A percentile compares a stretch with the other conserved stretches of the same genome.
Evolutionary conservation across 2,113 vertebrate species (phyloP).

Genomic region (Ptychochromis oligacanthus): DNA sequence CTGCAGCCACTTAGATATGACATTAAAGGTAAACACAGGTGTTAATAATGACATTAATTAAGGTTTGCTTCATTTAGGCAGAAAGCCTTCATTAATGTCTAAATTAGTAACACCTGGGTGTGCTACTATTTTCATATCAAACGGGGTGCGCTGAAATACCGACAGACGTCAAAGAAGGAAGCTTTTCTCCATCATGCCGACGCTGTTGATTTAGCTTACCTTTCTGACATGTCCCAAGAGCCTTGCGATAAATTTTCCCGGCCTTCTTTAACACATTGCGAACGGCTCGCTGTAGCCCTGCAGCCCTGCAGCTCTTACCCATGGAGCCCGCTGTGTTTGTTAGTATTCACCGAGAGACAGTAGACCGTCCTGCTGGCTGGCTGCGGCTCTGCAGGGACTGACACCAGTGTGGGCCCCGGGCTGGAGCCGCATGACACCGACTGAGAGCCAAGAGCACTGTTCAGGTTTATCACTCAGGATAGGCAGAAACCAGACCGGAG

Average conservation of each 20-base stretch:
- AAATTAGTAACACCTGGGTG: no score
- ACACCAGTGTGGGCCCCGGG: background rate
- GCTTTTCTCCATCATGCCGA: background rate
- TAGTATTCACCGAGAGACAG: background rate
- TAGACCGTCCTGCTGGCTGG: background rate
- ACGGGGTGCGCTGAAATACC: background rate
- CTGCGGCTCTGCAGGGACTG: conserved; percentile 4
- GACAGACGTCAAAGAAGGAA: background rate
- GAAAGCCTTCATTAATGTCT: background rate
- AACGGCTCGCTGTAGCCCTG: conserved; percentile 37
- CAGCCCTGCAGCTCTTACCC: conserved; percentile 57
- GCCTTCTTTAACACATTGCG: conserved; percentile 49
- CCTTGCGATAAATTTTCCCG: conserved; percentile 29
- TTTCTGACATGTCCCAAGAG: conserved; percentile 89
- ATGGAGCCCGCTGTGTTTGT: conserved; percentile 56
- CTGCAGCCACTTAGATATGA: background rate
- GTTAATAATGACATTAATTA: background rate
- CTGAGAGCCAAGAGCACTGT: conserved; percentile 38
- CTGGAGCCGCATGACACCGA: conserved; percentile 8
- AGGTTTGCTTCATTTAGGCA: background rate
- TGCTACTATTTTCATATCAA: background rate
- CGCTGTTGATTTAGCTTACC: conserved; percentile 78
- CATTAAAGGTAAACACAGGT: background rate
- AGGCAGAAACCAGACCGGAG: background rate
- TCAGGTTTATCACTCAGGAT: conserved; percentile 6